Conservation (phyloP, 2,888 invertebrate genomes). For the Sarcophaga carnaria region DNA sequence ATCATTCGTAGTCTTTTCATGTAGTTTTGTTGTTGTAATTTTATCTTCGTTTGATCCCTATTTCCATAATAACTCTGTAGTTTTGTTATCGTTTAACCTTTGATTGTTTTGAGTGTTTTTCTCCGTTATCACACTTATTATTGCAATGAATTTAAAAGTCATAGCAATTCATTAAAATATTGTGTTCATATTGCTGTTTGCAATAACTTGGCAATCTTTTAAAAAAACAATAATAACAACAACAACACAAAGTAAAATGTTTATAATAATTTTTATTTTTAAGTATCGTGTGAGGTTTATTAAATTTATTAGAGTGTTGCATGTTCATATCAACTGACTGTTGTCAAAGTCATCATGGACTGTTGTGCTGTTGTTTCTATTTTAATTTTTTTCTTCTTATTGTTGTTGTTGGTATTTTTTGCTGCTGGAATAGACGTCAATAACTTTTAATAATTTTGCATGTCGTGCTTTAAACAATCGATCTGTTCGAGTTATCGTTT, state of each 20-base stretch:
- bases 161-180: too few relatives aligned
- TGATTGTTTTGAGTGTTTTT: too few relatives aligned
- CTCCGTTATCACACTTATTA: too few relatives aligned
- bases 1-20: too few relatives aligned
- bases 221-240: background rate
- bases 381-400: background rate
- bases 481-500: conserved; percentile 64
- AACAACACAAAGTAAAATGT: background rate
- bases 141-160: too few relatives aligned
- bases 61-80: too few relatives aligned
- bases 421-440: conserved; percentile 60
- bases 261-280: conserved; percentile 24
- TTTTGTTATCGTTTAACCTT: too few relatives aligned
- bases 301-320: conserved; percentile 67
- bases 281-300: conserved; percentile 64
- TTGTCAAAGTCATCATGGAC: conserved; percentile 55
- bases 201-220: conserved; percentile 39
- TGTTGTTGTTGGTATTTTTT: conserved; percentile 14
- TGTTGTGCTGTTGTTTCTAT: conserved; percentile 40
- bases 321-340: conserved; percentile 59
- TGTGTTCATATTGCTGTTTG: background rate
- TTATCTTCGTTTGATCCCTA: too few relatives aligned
- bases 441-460: conserved; percentile 68
- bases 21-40: too few relatives aligned
- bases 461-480: conserved; percentile 68